These are phyloP conservation scores for Leptopilina boulardi DNA, from an alignment of 1,140 invertebrate species.

Conservation along the genomic window DNA sequence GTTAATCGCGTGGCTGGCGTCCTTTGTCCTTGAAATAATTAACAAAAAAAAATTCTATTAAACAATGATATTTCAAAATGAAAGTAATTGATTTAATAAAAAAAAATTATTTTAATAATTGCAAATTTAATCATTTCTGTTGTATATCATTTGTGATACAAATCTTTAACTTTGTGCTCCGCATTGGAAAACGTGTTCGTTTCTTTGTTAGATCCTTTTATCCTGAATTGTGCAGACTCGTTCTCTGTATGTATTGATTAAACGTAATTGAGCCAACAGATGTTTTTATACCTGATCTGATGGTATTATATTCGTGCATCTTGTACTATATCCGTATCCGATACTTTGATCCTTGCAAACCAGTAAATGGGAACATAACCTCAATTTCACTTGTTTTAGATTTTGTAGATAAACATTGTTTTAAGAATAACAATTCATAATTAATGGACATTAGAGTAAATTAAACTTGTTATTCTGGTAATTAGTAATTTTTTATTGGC, in stretches of 20 bases:
- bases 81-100: background rate
- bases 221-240: background rate
- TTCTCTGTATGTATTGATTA: background rate
- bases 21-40: constrained; percentile 17
- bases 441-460: too few species aligned
- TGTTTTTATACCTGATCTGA: background rate
- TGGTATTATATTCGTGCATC: background rate
- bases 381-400: background rate
- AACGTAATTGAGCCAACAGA: background rate
- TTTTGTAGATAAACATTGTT: too few species aligned
- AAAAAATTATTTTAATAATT: too few species aligned
- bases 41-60: background rate
- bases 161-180: background rate
- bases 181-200: background rate
- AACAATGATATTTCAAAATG: background rate
- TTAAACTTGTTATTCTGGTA: too few species aligned
- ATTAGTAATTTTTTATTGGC: too few species aligned
- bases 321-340: background rate
- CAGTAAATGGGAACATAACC: constrained; percentile 1
- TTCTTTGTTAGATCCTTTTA: constrained; percentile 11
- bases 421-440: too few species aligned
- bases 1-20: background rate
- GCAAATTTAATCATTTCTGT: too few species aligned
- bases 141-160: background rate
- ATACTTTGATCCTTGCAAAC: background rate